phyloP scores from a whole-genome alignment of 2,888 invertebrate genomes.

The Lumbricus terrestris region DNA sequence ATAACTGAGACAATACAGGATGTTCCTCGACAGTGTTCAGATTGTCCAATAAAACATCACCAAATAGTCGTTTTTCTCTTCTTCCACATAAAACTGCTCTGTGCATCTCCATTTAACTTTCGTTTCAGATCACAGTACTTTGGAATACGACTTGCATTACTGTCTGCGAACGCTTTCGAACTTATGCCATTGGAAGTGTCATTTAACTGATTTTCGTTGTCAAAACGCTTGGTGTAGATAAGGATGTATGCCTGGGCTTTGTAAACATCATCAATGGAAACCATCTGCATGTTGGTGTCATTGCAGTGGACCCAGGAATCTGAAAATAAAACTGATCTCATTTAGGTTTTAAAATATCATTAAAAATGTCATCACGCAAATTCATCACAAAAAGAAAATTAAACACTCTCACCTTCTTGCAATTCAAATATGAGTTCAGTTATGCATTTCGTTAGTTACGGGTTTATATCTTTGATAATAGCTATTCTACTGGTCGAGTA shows the following conservation, averaged over 20 bases:
- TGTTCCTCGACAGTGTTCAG: background rate
- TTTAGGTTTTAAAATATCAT: slow-evolving; percentile 30
- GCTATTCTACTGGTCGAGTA: too few species aligned
- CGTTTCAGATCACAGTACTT: slow-evolving; percentile 36
- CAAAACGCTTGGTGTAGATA: slow-evolving; percentile 45
- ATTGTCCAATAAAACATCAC: slow-evolving; percentile 21
- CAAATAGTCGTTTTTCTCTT: slow-evolving; percentile 30
- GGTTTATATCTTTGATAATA: too few species aligned
- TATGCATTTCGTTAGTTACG: too few species aligned
- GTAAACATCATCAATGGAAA: slow-evolving; percentile 50
- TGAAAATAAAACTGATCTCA: slow-evolving; percentile 35
- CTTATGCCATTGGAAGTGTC: background rate
- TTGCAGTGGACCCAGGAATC: slow-evolving; percentile 59
- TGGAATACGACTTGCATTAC: slow-evolving; percentile 32
- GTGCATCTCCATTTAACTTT: slow-evolving; percentile 22
- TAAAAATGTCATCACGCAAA: too few species aligned
- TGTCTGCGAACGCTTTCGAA: slow-evolving; percentile 18
- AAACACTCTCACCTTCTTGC: too few species aligned
- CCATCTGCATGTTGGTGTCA: slow-evolving; percentile 52
- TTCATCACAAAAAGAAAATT: too few species aligned
- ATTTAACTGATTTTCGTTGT: slow-evolving; percentile 13
- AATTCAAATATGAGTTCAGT: too few species aligned
- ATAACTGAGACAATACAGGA: background rate
- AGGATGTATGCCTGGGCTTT: slow-evolving; percentile 57
- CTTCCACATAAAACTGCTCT: slow-evolving; percentile 19